phyloP scores from a whole-genome alignment of 2,113 vertebrate genomes.

The Delphinus delphis region DNA sequence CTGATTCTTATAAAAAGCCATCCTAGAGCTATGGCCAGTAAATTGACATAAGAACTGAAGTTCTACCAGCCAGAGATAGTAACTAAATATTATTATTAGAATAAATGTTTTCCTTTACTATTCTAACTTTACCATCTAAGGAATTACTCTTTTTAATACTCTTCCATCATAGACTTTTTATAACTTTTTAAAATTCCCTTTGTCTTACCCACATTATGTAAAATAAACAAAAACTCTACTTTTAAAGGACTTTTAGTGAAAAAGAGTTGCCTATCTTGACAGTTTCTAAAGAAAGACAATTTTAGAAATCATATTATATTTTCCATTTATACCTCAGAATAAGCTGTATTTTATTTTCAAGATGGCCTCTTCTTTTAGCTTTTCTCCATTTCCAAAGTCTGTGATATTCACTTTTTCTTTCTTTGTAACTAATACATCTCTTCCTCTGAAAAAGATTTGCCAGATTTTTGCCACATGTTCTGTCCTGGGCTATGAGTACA shows the following conservation, averaged over 20 bases:
- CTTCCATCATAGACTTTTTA: background rate
- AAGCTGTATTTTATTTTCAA: background rate
- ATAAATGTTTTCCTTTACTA: background rate
- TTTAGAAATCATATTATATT: background rate
- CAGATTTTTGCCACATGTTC: background rate
- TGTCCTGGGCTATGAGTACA: background rate
- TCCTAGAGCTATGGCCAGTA: background rate
- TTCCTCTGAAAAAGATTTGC: conserved; percentile 1
- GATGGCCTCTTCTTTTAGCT: background rate
- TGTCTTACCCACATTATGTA: background rate
- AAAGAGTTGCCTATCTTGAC: background rate
- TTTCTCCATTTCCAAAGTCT: background rate
- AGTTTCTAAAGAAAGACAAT: conserved; percentile 19
- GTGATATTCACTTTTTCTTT: background rate
- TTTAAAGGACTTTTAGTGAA: background rate
- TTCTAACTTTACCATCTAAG: background rate
- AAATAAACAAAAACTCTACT: conserved; percentile 11
- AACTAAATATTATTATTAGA: background rate
- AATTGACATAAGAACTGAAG: background rate
- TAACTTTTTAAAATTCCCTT: background rate
- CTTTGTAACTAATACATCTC: conserved; percentile 17
- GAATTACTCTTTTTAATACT: background rate
- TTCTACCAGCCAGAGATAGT: background rate
- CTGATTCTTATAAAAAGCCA: background rate
- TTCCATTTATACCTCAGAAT: background rate